phyloP scores from a whole-genome alignment of 2,888 invertebrate species.

The Apomyelois bistriatella region DNA sequence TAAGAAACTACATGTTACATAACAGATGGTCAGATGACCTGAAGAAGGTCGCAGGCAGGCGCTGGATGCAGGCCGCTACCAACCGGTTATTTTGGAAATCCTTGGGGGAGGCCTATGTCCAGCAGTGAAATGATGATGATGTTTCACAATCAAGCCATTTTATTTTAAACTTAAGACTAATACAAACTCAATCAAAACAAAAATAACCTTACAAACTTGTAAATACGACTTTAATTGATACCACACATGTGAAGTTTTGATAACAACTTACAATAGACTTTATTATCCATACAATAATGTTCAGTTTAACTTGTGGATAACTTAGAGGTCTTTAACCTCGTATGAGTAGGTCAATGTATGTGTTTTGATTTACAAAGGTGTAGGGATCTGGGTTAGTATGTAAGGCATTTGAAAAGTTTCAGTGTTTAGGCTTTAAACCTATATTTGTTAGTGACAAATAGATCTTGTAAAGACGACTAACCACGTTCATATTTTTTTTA shows the following conservation, averaged over 20 bases:
- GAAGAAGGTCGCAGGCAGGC: too few relatives aligned
- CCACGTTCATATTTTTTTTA: too few relatives aligned
- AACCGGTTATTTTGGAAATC: too few relatives aligned
- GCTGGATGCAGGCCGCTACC: too few relatives aligned
- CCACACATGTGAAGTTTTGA: conserved; percentile 13
- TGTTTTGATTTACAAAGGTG: conserved; percentile 48
- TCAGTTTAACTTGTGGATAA: conserved; percentile 25
- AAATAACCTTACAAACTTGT: conserved; percentile 9
- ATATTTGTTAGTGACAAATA: background rate
- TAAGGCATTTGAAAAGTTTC: conserved; percentile 10
- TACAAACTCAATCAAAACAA: background rate
- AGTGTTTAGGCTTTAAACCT: too few relatives aligned
- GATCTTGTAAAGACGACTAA: too few relatives aligned
- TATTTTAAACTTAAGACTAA: background rate
- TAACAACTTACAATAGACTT: conserved; percentile 23
- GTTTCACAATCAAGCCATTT: too few relatives aligned
- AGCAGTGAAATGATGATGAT: too few relatives aligned
- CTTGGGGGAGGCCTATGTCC: too few relatives aligned
- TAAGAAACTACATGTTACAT: too few relatives aligned
- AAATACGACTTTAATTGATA: conserved; percentile 34
- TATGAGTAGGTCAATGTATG: conserved; percentile 56
- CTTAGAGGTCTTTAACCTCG: conserved; percentile 57
- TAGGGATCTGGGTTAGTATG: conserved; percentile 41
- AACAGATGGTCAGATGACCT: too few relatives aligned
- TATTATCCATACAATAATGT: conserved; percentile 26